Percentiles rank a stretch among this genome's conserved stretches.
Conservation (phyloP, 1,140 invertebrate genomes). For the Apocrypta bakeri region DNA sequence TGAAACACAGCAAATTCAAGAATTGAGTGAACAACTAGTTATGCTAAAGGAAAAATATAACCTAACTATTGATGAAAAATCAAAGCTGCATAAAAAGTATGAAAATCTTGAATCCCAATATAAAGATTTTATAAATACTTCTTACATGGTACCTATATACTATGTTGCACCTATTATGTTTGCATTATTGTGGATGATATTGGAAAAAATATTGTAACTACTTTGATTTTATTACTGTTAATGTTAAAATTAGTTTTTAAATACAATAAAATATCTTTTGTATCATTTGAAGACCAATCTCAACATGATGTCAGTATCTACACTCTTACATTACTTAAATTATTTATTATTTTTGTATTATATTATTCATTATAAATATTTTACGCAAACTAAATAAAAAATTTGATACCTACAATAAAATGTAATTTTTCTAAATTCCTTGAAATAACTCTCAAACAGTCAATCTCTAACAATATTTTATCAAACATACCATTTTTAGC, state of each 20-base stretch:
- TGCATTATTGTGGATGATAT: slow-evolving; percentile 67
- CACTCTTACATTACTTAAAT: no score
- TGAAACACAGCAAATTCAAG: slow-evolving; percentile 68
- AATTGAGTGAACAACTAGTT: slow-evolving; percentile 74
- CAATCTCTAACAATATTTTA: no score
- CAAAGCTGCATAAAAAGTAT: slow-evolving; percentile 69
- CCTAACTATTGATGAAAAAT: slow-evolving; percentile 71
- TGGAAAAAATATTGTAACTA: slow-evolving; percentile 71
- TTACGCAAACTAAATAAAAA: no score
- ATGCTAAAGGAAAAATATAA: slow-evolving; percentile 75
- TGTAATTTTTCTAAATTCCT: no score
- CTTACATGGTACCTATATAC: slow-evolving; percentile 70
- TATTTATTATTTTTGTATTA: no score
- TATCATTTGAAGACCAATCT: no score
- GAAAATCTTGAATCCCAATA: slow-evolving; percentile 66
- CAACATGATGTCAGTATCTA: no score
- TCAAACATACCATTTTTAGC: no score
- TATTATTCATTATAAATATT: no score
- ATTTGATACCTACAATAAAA: no score
- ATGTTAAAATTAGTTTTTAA: slow-evolving; percentile 34
- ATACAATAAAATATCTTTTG: not conserved
- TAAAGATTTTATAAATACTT: slow-evolving; percentile 66
- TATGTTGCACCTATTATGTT: slow-evolving; percentile 68
- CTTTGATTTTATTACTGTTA: slow-evolving; percentile 38
- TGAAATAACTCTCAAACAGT: no score